Conservation (phyloP, 1,140 invertebrate genomes). For the Ridgeia piscesae region DNA sequence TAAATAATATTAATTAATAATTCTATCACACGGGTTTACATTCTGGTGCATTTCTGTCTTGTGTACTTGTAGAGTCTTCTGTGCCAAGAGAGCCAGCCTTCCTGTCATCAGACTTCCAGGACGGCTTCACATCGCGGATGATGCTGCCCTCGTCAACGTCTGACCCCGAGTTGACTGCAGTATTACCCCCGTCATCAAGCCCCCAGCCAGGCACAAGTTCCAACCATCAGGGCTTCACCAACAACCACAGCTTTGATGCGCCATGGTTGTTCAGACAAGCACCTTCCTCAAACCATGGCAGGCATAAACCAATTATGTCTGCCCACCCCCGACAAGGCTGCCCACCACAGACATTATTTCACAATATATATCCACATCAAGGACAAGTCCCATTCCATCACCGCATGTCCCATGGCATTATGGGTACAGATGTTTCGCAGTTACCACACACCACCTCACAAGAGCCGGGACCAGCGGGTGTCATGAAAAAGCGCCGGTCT, state of each 20-base stretch:
- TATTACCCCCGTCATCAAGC: constrained; percentile 22
- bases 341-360: not conserved
- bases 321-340: not conserved
- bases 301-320: not conserved
- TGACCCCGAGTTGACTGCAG: constrained; percentile 26
- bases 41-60: not conserved
- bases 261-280: constrained; percentile 1
- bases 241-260: not conserved
- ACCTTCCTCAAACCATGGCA: not conserved
- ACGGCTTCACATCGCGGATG: constrained; percentile 21
- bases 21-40: too few relatives aligned
- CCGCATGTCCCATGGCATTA: not conserved
- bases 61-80: not conserved
- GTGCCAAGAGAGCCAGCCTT: constrained; percentile 20
- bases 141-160: constrained; percentile 30
- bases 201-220: not conserved
- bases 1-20: not conserved
- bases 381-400: not conserved
- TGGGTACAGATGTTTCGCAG: not conserved
- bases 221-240: not conserved
- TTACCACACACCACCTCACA: not conserved
- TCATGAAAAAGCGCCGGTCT: not conserved
- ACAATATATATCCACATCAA: not conserved
- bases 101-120: constrained; percentile 12
- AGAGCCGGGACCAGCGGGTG: not conserved